These are phyloP conservation scores for Bimastos eiseni DNA, from an alignment of 2,888 invertebrate genomes.

Conservation along the genomic window DNA sequence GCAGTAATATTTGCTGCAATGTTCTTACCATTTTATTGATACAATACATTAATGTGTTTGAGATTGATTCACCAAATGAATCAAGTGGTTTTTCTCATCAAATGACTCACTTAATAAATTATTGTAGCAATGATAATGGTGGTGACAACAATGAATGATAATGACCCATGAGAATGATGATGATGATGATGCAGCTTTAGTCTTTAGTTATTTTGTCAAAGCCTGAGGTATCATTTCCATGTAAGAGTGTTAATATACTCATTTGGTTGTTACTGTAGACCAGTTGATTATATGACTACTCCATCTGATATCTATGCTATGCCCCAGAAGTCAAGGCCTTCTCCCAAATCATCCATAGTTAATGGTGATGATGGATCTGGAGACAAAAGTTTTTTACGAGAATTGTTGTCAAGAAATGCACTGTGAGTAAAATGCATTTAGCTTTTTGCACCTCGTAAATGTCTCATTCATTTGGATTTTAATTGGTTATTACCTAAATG, in stretches of 20 bases:
- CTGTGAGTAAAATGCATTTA: not conserved
- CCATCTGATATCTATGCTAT: not conserved
- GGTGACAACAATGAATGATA: not conserved
- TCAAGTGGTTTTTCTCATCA: no score
- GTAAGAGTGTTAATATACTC: not conserved
- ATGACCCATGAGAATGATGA: not conserved
- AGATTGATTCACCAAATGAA: no score
- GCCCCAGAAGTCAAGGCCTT: not conserved
- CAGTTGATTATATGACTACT: not conserved
- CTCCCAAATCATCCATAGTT: not conserved
- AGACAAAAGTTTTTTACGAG: not conserved
- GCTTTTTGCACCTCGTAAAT: not conserved
- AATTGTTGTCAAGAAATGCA: not conserved
- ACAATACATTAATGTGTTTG: no score
- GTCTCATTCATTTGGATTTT: not conserved
- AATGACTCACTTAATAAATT: no score
- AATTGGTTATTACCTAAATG: no score
- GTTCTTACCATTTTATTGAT: no score
- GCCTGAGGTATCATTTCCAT: not conserved
- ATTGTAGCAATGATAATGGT: no score
- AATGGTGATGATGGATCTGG: not conserved
- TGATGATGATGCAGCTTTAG: not conserved
- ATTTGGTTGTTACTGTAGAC: not conserved
- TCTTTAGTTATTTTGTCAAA: not conserved
- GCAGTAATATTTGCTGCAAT: no score